Conservation (phyloP, 2,797 vertebrate species). For the Setipinna tenuifilis region DNA sequence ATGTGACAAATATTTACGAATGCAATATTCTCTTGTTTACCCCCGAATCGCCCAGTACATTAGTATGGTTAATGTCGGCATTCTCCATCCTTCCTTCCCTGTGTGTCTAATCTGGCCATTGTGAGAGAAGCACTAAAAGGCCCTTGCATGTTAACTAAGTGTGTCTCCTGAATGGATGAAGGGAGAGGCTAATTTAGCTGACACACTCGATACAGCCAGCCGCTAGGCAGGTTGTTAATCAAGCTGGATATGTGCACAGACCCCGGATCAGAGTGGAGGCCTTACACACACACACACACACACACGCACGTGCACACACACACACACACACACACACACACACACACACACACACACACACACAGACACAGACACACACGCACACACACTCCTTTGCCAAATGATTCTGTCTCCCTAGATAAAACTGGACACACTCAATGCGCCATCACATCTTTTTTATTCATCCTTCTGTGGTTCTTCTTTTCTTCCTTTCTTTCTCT, state of each 20-base stretch:
- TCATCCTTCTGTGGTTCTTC: background rate
- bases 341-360: conserved; percentile 22
- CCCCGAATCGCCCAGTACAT: background rate
- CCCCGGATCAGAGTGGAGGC: conserved; percentile 44
- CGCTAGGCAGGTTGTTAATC: conserved; percentile 74
- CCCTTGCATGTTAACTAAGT: conserved; percentile 67
- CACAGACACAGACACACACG: conserved; percentile 8
- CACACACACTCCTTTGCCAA: conserved; percentile 26
- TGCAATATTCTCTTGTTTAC: background rate
- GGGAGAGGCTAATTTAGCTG: conserved; percentile 75
- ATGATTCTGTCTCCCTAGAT: conserved; percentile 33
- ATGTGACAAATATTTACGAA: background rate
- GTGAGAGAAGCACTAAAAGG: conserved; percentile 38
- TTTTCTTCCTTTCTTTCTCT: background rate
- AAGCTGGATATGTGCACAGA: conserved; percentile 64
- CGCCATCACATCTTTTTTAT: conserved; percentile 23
- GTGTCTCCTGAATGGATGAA: conserved; percentile 61
- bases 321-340: background rate
- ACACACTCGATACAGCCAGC: conserved; percentile 68
- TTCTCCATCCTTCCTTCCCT: conserved; percentile 20
- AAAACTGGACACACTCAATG: conserved; percentile 11
- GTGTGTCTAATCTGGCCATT: conserved; percentile 31
- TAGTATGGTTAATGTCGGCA: background rate
- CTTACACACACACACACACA: background rate
- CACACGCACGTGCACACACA: background rate